These are phyloP conservation scores for Heterodera schachtii DNA, from an alignment of 1,140 invertebrate genomes.

Conservation along the genomic window DNA sequence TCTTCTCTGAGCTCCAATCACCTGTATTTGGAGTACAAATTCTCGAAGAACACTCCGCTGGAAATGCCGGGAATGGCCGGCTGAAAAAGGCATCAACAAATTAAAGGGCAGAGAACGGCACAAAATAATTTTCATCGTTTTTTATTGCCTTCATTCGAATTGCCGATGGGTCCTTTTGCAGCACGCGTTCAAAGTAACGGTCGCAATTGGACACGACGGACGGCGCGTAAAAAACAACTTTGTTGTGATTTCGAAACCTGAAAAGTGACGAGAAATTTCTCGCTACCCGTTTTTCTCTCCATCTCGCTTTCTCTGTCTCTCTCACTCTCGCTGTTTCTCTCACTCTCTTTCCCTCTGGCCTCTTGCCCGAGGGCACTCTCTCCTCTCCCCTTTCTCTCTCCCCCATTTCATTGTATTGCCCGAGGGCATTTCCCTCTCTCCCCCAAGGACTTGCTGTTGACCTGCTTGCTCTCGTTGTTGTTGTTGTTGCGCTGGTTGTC, in stretches of 20 bases:
- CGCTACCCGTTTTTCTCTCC: not conserved
- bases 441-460: not conserved
- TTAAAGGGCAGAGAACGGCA: too few relatives aligned
- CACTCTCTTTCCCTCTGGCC: too few relatives aligned
- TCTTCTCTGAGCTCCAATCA: not conserved
- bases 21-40: slow-evolving; percentile 69
- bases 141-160: slow-evolving; percentile 41
- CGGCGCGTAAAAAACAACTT: slow-evolving; percentile 48
- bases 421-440: too few relatives aligned
- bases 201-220: slow-evolving; percentile 71
- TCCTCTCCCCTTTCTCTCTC: not conserved
- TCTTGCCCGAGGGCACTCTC: too few relatives aligned
- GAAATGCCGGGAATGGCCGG: slow-evolving; percentile 78
- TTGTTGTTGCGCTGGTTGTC: slow-evolving; percentile 8
- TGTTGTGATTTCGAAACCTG: not conserved
- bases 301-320: not conserved
- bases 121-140: slow-evolving; percentile 17
- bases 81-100: slow-evolving; percentile 66
- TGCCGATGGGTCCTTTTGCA: slow-evolving; percentile 37
- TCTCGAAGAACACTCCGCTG: slow-evolving; percentile 78
- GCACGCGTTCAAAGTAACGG: slow-evolving; percentile 72
- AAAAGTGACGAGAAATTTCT: not conserved
- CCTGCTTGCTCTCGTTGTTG: not conserved
- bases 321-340: too few relatives aligned
- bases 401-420: not conserved